These are phyloP conservation scores for Dorcus parallelipipedus DNA, from an alignment of 2,888 invertebrate species.

Conservation along the genomic window DNA sequence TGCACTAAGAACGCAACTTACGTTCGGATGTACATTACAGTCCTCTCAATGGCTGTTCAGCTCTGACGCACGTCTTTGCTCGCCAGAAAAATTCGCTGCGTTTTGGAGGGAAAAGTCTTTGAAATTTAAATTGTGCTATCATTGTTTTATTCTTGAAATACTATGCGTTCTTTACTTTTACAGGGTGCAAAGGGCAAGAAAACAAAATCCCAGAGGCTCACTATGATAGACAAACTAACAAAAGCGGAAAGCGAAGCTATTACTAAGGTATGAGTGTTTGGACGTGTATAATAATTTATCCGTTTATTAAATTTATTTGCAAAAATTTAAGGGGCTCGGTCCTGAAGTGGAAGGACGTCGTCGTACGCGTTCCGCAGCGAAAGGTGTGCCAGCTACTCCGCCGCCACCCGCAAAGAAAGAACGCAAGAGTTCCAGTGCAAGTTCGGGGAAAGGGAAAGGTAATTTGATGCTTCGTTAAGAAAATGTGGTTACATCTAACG, in stretches of 20 bases:
- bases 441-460: conserved; percentile 33
- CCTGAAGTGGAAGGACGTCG: conserved; percentile 56
- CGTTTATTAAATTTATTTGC: neutral
- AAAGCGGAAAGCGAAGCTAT: conserved; percentile 54
- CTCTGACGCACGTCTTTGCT: conserved; percentile 27
- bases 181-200: conserved; percentile 50
- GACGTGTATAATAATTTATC: neutral
- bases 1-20: conserved; percentile 20
- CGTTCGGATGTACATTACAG: conserved; percentile 17
- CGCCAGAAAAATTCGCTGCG: conserved; percentile 14
- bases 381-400: conserved; percentile 54
- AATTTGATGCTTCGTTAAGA: conserved; percentile 9
- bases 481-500: neutral
- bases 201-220: conserved; percentile 48
- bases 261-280: conserved; percentile 45
- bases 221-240: conserved; percentile 48
- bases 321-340: conserved; percentile 47
- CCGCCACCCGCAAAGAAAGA: conserved; percentile 55
- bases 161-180: conserved; percentile 23
- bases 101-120: conserved; percentile 48
- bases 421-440: conserved; percentile 34
- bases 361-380: conserved; percentile 56
- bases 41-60: conserved; percentile 21
- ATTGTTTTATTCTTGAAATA: neutral
- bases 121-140: neutral